Base-by-base conservation (phyloP, 2,888 invertebrate species). In the Watsonalla binaria region DNA sequence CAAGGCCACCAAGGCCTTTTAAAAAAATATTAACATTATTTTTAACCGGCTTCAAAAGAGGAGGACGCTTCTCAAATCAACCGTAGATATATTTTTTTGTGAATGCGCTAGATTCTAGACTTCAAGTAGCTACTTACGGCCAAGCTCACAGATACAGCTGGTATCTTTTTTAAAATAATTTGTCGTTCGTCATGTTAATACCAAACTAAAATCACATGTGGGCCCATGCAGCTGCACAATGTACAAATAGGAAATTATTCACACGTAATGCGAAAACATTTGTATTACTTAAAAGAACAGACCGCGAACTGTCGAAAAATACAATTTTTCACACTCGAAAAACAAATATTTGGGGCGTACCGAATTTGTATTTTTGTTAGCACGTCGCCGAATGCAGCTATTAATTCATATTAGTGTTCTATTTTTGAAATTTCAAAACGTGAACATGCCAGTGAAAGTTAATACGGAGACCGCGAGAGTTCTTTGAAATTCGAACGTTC, bases 281-380 rank as follows among this genome's bases (percentile, higher is more conserved):
- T 82, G 76, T 90, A 85, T 83, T 80, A 78, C 85, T 87, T 86
- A 85, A 84, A 82, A 80, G 76, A 76, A 78, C 74, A 64, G 56
- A 84, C 87, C 87, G 76, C 88, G 82, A 76, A 85, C 84, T 84
- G 76, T 74, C 80, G 60, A 75, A 77, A 83, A 88, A 86, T 78
- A 72, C 80, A 74, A 90, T 90, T 90, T 82, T 90, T 90, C 89
- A 90, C 86, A 87, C 79, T 81, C 74, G 70, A 83, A 85, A 85
- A 84, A 82, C 80, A 84, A 87, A 85, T 85, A 84, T 82, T 68
- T 76, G 75, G 74, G 76, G 77, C 80, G 76, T 80, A 71, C 61
- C 65, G 72, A 84, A 82, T 78, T 73, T 74, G 62, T 73, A 71
- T 76, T 78, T 78, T 78, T 78, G 75, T 59, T 54, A 50, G 58